Percentiles rank a stretch among this genome's conserved stretches.
Conservation (phyloP, 2,888 invertebrate genomes). For the Agrochola circellaris region DNA sequence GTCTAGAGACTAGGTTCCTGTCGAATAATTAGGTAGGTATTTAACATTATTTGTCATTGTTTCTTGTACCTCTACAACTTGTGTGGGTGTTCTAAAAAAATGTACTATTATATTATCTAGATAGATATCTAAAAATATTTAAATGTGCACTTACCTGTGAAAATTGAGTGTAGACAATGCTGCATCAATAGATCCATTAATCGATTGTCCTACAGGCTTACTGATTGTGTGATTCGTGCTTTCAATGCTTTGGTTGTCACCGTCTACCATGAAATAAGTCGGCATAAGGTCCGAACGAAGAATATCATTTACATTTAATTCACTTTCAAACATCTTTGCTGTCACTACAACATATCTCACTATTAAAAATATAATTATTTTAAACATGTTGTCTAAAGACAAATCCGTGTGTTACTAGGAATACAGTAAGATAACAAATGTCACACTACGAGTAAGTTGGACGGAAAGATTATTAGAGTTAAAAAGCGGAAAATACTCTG, state of each 20-base stretch:
- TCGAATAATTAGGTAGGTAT: neutral
- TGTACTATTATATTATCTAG: neutral
- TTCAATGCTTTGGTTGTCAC: conserved; percentile 69
- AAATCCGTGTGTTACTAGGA: conserved; percentile 39
- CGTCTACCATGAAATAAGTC: conserved; percentile 90
- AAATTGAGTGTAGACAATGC: conserved; percentile 92
- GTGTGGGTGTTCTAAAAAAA: neutral
- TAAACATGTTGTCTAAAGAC: conserved; percentile 49
- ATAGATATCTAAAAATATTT: neutral
- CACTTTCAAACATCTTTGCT: conserved; percentile 77
- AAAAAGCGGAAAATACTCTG: conserved; percentile 85
- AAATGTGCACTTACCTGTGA: conserved; percentile 90
- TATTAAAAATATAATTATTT: conserved; percentile 38
- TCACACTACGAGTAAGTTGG: conserved; percentile 62
- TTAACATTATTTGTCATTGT: neutral
- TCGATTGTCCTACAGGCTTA: conserved; percentile 69
- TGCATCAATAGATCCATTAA: conserved; percentile 91
- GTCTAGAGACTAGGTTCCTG: neutral
- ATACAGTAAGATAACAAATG: conserved; percentile 65
- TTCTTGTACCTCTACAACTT: neutral
- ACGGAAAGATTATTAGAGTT: conserved; percentile 81
- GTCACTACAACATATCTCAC: conserved; percentile 39
- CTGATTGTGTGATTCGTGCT: conserved; percentile 66
- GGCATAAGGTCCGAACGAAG: conserved; percentile 93
- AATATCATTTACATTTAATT: conserved; percentile 92